Percentiles rank a stretch among this genome's conserved stretches.
Conservation (phyloP, 2,888 invertebrate genomes). For the Chrysolina oricalcia region DNA sequence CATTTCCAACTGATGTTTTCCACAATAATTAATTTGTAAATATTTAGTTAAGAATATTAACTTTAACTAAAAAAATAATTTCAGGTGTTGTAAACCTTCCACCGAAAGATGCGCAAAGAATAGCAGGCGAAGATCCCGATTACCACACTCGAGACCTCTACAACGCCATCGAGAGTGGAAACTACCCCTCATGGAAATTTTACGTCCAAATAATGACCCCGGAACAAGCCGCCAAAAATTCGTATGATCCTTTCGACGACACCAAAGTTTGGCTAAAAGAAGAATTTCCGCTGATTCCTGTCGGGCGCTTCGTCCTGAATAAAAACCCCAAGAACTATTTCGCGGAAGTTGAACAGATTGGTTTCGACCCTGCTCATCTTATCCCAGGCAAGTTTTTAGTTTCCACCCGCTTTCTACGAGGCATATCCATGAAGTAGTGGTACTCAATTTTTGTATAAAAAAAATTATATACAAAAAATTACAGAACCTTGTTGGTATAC, state of each 20-base stretch:
- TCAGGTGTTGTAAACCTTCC: slow-evolving; percentile 83
- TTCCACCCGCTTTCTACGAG: not conserved
- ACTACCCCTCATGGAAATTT: slow-evolving; percentile 86
- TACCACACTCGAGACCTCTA: slow-evolving; percentile 91
- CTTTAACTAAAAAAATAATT: not conserved
- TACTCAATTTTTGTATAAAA: no score
- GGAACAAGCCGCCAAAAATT: slow-evolving; percentile 85
- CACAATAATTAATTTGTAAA: no score
- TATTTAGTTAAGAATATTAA: no score
- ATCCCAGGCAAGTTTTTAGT: slow-evolving; percentile 76
- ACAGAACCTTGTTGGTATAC: no score
- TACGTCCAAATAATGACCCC: slow-evolving; percentile 92
- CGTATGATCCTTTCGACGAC: slow-evolving; percentile 93
- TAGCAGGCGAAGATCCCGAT: slow-evolving; percentile 89
- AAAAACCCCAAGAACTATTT: slow-evolving; percentile 94
- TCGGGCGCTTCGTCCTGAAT: slow-evolving; percentile 90
- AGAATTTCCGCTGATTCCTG: slow-evolving; percentile 90
- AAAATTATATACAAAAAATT: no score
- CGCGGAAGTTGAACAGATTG: slow-evolving; percentile 95
- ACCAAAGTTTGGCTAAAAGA: slow-evolving; percentile 94
- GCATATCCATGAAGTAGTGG: no score
- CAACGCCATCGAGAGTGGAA: slow-evolving; percentile 86
- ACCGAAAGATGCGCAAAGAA: slow-evolving; percentile 78
- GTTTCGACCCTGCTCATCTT: slow-evolving; percentile 91
- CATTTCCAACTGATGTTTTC: no score